Conservation (phyloP, 1,140 invertebrate species). For the Amyelois transitella region DNA sequence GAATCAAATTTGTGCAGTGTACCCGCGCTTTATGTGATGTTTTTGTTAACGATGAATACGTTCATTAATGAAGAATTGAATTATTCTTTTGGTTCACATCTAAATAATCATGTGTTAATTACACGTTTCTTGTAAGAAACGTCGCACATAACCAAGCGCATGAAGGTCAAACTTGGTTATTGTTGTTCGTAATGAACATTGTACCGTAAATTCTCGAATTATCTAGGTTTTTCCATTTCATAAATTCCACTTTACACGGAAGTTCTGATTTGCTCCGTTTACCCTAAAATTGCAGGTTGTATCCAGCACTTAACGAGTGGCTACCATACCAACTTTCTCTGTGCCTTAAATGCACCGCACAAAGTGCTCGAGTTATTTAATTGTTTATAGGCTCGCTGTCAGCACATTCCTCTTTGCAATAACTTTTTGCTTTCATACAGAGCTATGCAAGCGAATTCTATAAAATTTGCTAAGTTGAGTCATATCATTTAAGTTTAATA, state of each 20-base stretch:
- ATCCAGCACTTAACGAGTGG: slow-evolving; percentile 22
- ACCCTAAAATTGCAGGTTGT: slow-evolving; percentile 40
- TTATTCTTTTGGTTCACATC: slow-evolving; percentile 1
- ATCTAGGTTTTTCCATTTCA: slow-evolving; percentile 4
- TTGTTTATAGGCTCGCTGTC: slow-evolving; percentile 10
- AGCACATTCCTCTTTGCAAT: not conserved
- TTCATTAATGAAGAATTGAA: slow-evolving; percentile 4
- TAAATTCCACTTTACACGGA: slow-evolving; percentile 20
- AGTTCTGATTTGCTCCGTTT: slow-evolving; percentile 49
- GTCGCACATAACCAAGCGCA: slow-evolving; percentile 24
- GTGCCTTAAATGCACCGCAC: slow-evolving; percentile 14
- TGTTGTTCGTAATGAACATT: slow-evolving; percentile 30
- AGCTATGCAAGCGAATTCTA: not conserved
- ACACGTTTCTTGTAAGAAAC: slow-evolving; percentile 25
- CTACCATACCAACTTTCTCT: slow-evolving; percentile 39
- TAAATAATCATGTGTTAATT: slow-evolving; percentile 2
- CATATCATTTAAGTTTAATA: slow-evolving; percentile 1
- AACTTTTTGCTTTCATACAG: slow-evolving; percentile 13
- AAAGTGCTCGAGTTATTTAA: slow-evolving; percentile 10
- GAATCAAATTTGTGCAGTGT: not conserved
- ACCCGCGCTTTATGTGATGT: not conserved
- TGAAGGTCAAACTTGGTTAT: slow-evolving; percentile 49
- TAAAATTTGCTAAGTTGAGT: not conserved
- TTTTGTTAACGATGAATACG: not conserved
- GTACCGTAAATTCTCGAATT: slow-evolving; percentile 16